A percentile compares a stretch with the other conserved stretches of the same genome.
Evolutionary conservation across 92 coral and sea anemone genomes (phyloP).

Genomic region (Epizoanthus ramosus): DNA sequence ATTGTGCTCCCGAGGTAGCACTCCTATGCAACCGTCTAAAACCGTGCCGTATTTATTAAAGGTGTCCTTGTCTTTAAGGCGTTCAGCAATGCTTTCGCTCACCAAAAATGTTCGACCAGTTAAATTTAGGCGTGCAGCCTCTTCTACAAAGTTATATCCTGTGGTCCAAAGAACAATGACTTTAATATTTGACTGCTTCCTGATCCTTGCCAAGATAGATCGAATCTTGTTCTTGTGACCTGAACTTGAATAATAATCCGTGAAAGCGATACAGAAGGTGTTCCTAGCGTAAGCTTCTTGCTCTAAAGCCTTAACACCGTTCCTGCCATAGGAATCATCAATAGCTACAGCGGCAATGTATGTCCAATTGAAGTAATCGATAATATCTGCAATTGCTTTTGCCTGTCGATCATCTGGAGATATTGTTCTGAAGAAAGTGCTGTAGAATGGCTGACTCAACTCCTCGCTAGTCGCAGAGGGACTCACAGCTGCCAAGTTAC

Average conservation of each 20-base stretch:
- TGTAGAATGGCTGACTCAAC: slow-evolving; percentile 25
- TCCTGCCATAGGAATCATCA: slow-evolving; percentile 13
- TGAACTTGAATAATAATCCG: slow-evolving; percentile 26
- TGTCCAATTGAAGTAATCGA: slow-evolving; percentile 26
- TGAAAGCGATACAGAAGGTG: slow-evolving; percentile 32
- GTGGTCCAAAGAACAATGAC: slow-evolving; percentile 26
- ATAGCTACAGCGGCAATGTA: slow-evolving; percentile 30
- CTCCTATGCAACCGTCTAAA: slow-evolving; percentile 17
- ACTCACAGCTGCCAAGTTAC: not conserved
- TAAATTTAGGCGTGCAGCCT: not conserved
- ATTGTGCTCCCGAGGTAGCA: not conserved
- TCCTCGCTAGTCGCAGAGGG: slow-evolving; percentile 38
- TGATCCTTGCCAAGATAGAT: not conserved
- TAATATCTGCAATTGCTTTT: slow-evolving; percentile 8
- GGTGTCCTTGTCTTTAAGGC: no score
- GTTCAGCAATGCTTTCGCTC: slow-evolving; percentile 28
- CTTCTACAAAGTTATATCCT: not conserved
- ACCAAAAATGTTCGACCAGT: slow-evolving; percentile 18
- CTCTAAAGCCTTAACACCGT: slow-evolving; percentile 26
- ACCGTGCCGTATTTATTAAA: not conserved
- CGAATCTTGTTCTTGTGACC: slow-evolving; percentile 11
- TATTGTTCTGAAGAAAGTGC: slow-evolving; percentile 13
- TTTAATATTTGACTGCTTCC: not conserved
- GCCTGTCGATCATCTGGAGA: slow-evolving; percentile 30
- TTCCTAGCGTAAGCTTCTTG: slow-evolving; percentile 23